These are phyloP conservation scores for Tretioscincus oriximinensis DNA, from an alignment of 2,113 vertebrate species.

Conservation along the genomic window DNA sequence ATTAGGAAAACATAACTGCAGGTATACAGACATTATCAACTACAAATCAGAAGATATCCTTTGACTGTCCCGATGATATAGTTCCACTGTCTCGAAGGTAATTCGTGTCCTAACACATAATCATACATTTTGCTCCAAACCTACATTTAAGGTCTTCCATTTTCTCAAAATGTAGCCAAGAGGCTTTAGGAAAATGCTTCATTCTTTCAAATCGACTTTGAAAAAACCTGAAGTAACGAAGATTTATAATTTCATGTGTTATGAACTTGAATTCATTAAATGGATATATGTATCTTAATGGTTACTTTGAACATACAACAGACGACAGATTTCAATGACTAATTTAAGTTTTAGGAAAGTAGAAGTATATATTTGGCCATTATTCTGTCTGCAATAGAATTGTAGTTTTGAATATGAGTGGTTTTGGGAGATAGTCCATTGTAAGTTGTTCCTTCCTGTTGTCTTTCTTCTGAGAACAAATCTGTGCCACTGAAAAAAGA, in stretches of 20 bases:
- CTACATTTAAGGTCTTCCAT: neutral
- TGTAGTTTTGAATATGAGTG: too few species aligned
- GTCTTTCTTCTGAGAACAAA: too few species aligned
- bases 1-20: neutral
- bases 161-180: neutral
- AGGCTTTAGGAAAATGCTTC: neutral
- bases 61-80: neutral
- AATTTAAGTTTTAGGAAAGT: neutral
- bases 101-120: neutral
- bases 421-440: too few species aligned
- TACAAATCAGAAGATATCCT: conserved; percentile 2
- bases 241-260: neutral
- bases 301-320: neutral
- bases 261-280: neutral
- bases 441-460: too few species aligned
- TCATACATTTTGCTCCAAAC: neutral
- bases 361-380: too few species aligned
- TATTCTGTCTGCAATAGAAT: too few species aligned
- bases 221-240: neutral
- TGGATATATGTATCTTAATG: neutral
- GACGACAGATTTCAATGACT: neutral
- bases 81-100: rapidly evolving
- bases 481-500: too few species aligned
- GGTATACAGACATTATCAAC: neutral
- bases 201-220: neutral